Evolutionary conservation across 2,888 invertebrate species (phyloP), one percentile per base, ranked within the genome.

Genomic region (Ormyrus pomaceus): DNA sequence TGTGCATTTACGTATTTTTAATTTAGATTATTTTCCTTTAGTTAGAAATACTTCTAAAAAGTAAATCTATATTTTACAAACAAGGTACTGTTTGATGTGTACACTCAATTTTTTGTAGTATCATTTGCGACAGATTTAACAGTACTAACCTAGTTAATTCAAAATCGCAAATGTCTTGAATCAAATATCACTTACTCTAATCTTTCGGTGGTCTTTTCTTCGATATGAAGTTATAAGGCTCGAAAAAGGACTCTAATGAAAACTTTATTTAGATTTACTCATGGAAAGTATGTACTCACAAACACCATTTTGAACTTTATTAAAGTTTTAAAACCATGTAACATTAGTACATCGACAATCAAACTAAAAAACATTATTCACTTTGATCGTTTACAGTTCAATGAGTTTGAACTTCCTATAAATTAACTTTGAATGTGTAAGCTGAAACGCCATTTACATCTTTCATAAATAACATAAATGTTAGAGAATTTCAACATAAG

Each of bases 111-210:
- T 74, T 53, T 13, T 77, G 58, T 64, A 46, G 34, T 34, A 66
- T 19, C 65, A 76, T 65, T 61, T 73, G 80, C 81, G 83, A 80
- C 84, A 85, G 83, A 66, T 11, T 80, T 87, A 87, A 87, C 84
- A 83, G 80, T 82, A 87, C 87, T 88, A 89, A 89, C 84, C 46
- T 75, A 68, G 76, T 81, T 77, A 80, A 82, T 74, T 55, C 34
- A 78, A 70, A 58, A 56, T 77, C 71, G 59, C 62, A 76, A 83
- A 82, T 79, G 77, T 71, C 50, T 70, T 83, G 70, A 61, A 82
- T 80, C 70, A 82, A 75, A 81, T 85, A 88, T 88, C 89, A 90
- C 89, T 90, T 90, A 90, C 90, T 90, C 89, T 88, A 86, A 90
- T 89, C 82, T 88, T 87, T 86, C 84, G 88, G 87, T 86, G 86